Percentiles rank a stretch among this genome's conserved stretches.
Conservation (phyloP, 2,888 invertebrate species). For the Drosophila neoperkinsi region DNA sequence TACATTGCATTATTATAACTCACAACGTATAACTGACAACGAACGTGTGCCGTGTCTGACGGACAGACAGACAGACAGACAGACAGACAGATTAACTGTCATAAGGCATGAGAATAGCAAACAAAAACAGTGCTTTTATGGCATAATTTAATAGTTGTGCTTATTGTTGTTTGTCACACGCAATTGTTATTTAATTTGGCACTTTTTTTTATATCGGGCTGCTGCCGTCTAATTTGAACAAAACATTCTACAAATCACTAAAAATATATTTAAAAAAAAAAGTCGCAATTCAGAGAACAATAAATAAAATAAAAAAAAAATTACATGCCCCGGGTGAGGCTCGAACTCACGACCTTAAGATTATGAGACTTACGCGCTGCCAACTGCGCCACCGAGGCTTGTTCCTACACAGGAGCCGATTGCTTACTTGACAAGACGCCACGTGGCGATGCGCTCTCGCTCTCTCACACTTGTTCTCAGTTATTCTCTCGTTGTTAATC, state of each 20-base stretch:
- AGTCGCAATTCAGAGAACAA: not conserved
- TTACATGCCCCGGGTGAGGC: slow-evolving; percentile 84
- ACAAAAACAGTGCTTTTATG: slow-evolving; percentile 15
- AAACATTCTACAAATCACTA: not conserved
- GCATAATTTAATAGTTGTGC: slow-evolving; percentile 27
- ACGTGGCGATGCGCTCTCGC: slow-evolving; percentile 52
- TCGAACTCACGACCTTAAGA: slow-evolving; percentile 85
- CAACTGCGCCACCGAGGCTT: slow-evolving; percentile 85
- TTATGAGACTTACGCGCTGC: slow-evolving; percentile 86
- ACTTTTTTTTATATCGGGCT: slow-evolving; percentile 8
- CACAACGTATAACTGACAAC: slow-evolving; percentile 14
- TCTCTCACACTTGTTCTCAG: not conserved
- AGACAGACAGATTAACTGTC: slow-evolving; percentile 26
- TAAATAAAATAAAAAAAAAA: slow-evolving; percentile 42
- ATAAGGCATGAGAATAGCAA: slow-evolving; percentile 31
- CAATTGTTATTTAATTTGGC: slow-evolving; percentile 56
- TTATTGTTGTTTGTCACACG: slow-evolving; percentile 36
- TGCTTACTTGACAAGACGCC: slow-evolving; percentile 42
- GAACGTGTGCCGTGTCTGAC: not conserved
- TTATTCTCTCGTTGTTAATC: not conserved
- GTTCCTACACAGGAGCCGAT: slow-evolving; percentile 23
- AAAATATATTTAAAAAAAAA: not conserved
- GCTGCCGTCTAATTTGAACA: slow-evolving; percentile 7
- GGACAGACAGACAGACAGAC: not conserved
- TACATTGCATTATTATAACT: too few relatives aligned